Percentiles rank a stretch among this genome's conserved stretches.
Evolutionary conservation across 2,888 invertebrate species (phyloP).

Genomic region (Apodemia duryi): DNA sequence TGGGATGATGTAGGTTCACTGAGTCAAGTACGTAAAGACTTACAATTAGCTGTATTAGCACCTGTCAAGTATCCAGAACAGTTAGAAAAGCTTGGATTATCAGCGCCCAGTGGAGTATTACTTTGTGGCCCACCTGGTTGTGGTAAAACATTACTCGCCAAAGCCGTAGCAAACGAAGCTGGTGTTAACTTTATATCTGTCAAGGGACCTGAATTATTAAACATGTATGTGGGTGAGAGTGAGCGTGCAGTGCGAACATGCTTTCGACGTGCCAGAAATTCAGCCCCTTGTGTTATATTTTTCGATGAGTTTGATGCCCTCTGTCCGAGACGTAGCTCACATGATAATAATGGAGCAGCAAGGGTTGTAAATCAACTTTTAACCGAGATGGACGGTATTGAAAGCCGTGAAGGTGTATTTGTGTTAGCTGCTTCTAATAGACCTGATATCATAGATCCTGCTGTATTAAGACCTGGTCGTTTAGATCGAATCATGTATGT

Average conservation of each 20-base stretch:
- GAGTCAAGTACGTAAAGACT: slow-evolving; percentile 90
- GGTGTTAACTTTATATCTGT: slow-evolving; percentile 99
- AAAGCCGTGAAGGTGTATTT: slow-evolving; percentile 94
- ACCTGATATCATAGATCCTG: slow-evolving; percentile 97
- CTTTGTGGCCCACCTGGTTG: slow-evolving; percentile 98
- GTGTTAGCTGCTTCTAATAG: slow-evolving; percentile 97
- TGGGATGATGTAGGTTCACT: slow-evolving; percentile 98
- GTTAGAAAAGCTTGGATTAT: slow-evolving; percentile 87
- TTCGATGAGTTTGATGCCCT: slow-evolving; percentile 99
- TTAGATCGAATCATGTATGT: slow-evolving; percentile 94
- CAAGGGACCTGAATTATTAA: slow-evolving; percentile 98
- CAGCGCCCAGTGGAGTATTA: slow-evolving; percentile 92
- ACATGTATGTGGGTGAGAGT: slow-evolving; percentile 99
- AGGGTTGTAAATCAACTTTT: slow-evolving; percentile 97
- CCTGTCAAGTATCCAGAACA: slow-evolving; percentile 93
- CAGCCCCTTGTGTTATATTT: slow-evolving; percentile 98
- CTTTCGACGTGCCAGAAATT: slow-evolving; percentile 96
- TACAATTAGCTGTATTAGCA: slow-evolving; percentile 94
- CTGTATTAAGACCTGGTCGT: slow-evolving; percentile 92
- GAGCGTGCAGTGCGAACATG: slow-evolving; percentile 97
- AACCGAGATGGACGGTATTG: slow-evolving; percentile 99
- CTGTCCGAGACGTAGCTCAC: slow-evolving; percentile 92
- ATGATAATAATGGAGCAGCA: slow-evolving; percentile 84
- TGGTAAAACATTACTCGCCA: slow-evolving; percentile 97
- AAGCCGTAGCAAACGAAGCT: slow-evolving; percentile 99